Evolutionary conservation across 2,888 invertebrate species (phyloP).

Genomic region (Plutella xylostella): DNA sequence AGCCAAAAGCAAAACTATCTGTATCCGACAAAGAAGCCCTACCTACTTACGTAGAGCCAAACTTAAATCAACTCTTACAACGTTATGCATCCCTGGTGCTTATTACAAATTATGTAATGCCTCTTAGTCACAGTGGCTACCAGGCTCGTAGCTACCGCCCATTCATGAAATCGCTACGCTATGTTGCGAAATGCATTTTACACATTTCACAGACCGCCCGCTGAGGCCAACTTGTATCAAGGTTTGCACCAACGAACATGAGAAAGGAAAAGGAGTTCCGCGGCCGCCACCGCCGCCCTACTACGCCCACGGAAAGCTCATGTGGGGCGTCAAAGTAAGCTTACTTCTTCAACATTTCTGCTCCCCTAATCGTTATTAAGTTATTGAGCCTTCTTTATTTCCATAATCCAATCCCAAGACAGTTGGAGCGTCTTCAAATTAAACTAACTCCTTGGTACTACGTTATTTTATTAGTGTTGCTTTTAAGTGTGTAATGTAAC

Average conservation of each 20-base stretch:
- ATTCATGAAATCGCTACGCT: no score
- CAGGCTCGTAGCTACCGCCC: neutral
- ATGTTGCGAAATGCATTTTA: no score
- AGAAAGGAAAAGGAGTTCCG: no score
- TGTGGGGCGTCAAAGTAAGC: constrained; percentile 53
- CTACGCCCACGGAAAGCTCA: constrained; percentile 47
- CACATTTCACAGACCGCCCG: constrained; percentile 36
- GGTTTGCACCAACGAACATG: constrained; percentile 36
- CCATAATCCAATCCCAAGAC: constrained; percentile 18
- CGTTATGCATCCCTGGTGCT: constrained; percentile 37
- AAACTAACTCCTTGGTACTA: neutral
- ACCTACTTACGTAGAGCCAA: neutral
- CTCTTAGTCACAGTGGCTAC: constrained; percentile 8
- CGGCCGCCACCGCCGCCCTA: constrained; percentile 26
- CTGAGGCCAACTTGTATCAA: constrained; percentile 54
- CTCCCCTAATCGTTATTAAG: neutral
- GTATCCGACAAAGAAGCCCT: no score
- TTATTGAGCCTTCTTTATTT: constrained; percentile 5
- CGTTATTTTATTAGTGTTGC: neutral
- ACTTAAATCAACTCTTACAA: neutral
- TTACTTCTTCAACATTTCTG: neutral
- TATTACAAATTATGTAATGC: constrained; percentile 61
- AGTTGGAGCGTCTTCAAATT: no score
- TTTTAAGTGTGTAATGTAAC: neutral
- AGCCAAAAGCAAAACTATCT: no score